Evolutionary conservation across 1,140 invertebrate genomes (phyloP).

Genomic region (Portunus trituberculatus): DNA sequence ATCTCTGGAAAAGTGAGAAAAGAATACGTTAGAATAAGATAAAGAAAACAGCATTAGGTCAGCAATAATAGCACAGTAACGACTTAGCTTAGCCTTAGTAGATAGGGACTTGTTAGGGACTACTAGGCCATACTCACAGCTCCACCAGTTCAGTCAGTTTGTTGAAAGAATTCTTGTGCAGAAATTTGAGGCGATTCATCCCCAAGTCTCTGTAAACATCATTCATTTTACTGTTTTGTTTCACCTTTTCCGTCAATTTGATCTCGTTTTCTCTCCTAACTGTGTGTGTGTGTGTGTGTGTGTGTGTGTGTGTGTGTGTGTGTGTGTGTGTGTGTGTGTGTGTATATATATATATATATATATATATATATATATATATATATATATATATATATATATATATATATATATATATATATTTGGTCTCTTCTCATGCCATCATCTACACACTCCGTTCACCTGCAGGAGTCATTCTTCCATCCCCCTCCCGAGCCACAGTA

Average conservation of each 20-base stretch:
- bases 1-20: conserved; percentile 82
- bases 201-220: conserved; percentile 86
- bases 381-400: neutral
- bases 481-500: neutral
- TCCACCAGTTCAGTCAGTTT: conserved; percentile 86
- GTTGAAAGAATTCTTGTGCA: conserved; percentile 88
- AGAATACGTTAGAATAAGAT: too few relatives aligned
- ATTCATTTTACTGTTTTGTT: neutral
- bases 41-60: neutral
- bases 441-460: neutral
- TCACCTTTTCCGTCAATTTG: neutral
- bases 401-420: neutral
- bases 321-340: too few relatives aligned
- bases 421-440: too few relatives aligned
- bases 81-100: too few relatives aligned
- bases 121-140: conserved; percentile 81
- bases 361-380: neutral
- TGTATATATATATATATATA: neutral
- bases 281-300: too few relatives aligned
- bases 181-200: conserved; percentile 86
- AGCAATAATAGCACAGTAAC: neutral
- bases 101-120: too few relatives aligned
- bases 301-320: too few relatives aligned
- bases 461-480: neutral
- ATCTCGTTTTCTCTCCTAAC: neutral